phyloP scores from a whole-genome alignment of 2,113 vertebrate genomes.

The Toxostoma redivivum region DNA sequence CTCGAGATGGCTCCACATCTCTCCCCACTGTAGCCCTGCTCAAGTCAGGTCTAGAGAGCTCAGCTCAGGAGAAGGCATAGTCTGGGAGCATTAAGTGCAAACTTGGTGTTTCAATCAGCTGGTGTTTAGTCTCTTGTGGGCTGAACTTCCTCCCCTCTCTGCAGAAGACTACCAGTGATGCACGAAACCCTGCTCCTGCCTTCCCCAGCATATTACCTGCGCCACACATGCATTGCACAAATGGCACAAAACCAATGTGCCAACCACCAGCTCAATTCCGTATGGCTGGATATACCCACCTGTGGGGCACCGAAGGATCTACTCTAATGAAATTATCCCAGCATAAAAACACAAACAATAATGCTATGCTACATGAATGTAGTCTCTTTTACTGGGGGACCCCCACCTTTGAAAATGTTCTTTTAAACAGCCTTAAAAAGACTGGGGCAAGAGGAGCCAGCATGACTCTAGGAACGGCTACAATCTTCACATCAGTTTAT shows the following conservation, averaged over 20 bases:
- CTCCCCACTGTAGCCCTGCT: not conserved
- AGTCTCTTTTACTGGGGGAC: not conserved
- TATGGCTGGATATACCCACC: not conserved
- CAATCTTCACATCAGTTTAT: not conserved
- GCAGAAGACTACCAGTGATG: not conserved
- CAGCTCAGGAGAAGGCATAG: not conserved
- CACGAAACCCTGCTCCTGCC: not conserved
- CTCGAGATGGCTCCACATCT: accelerated
- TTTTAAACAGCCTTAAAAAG: not conserved
- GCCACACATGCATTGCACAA: accelerated
- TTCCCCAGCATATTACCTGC: not conserved
- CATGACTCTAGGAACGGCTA: not conserved
- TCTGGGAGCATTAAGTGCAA: not conserved
- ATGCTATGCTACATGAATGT: not conserved
- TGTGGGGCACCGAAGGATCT: not conserved
- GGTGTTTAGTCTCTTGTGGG: not conserved
- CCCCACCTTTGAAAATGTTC: not conserved
- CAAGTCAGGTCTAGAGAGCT: not conserved
- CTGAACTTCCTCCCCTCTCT: not conserved
- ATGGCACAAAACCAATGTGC: not conserved
- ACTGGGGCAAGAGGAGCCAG: not conserved
- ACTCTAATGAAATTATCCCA: not conserved
- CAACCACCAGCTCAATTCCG: not conserved
- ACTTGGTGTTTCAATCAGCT: not conserved
- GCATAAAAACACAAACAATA: not conserved